Evolutionary conservation across 2,113 vertebrate species (phyloP).

Genomic region (Paedocypris sp.): DNA sequence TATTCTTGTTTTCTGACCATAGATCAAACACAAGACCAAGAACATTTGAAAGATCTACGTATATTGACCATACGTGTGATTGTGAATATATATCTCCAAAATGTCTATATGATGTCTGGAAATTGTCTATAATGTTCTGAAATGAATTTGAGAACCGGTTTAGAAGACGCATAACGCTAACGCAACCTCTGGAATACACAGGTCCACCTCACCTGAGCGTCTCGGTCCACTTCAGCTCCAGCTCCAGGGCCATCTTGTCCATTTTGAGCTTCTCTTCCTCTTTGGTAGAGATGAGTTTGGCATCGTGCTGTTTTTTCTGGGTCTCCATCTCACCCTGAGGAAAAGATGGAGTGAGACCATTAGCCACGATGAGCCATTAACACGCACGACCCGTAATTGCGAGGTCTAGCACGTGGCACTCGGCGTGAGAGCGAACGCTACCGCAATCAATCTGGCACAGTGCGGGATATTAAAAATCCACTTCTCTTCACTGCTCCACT

Average conservation of each 20-base stretch:
- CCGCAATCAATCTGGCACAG: not conserved
- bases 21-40: too few relatives aligned
- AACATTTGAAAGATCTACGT: too few relatives aligned
- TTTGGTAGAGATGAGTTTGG: constrained; percentile 73
- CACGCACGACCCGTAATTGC: not conserved
- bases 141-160: too few relatives aligned
- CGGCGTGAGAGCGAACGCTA: not conserved
- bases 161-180: too few relatives aligned
- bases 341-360: not conserved
- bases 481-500: constrained; percentile 7
- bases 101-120: too few relatives aligned
- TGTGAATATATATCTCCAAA: too few relatives aligned
- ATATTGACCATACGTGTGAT: too few relatives aligned
- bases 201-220: constrained; percentile 80
- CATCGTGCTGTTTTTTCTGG: constrained; percentile 81
- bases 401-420: not conserved
- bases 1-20: too few relatives aligned
- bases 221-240: constrained; percentile 97
- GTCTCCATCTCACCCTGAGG: constrained; percentile 79
- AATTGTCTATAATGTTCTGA: too few relatives aligned
- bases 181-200: too few relatives aligned
- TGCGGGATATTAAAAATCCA: constrained; percentile 4
- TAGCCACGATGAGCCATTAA: constrained; percentile 9
- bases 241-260: constrained; percentile 83
- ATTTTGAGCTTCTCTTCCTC: constrained; percentile 88